phyloP scores from a whole-genome alignment of 1,140 invertebrate species.

The Chlorops oryzae region DNA sequence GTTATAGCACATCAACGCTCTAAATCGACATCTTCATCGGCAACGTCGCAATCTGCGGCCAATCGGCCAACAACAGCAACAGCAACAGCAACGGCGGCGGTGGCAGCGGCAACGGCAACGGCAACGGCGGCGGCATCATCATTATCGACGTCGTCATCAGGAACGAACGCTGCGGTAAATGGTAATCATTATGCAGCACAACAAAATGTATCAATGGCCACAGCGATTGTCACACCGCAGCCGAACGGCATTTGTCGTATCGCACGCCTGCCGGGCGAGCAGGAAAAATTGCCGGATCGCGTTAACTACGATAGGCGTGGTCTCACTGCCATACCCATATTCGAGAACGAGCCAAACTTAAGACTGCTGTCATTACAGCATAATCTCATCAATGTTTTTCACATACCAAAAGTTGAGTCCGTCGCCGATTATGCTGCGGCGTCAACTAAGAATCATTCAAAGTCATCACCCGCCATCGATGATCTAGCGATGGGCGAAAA shows the following conservation, averaged over 20 bases:
- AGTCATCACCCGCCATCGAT: too few species aligned
- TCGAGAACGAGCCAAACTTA: conserved; percentile 71
- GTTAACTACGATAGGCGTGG: conserved; percentile 72
- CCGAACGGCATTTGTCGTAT: conserved; percentile 53
- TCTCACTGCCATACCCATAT: conserved; percentile 67
- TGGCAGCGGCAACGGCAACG: conserved; percentile 17
- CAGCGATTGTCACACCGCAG: conserved; percentile 37
- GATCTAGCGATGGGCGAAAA: too few species aligned
- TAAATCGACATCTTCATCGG: conserved; percentile 42
- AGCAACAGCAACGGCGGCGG: not conserved
- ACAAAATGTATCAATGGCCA: too few species aligned
- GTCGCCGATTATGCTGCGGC: too few species aligned
- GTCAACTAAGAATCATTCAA: too few species aligned
- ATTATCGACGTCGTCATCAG: not conserved
- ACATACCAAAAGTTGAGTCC: conserved; percentile 49
- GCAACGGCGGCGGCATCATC: conserved; percentile 35
- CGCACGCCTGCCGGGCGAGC: conserved; percentile 59
- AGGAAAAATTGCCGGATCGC: conserved; percentile 67
- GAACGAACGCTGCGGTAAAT: too few species aligned
- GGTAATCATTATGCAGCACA: too few species aligned
- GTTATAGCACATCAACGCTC: conserved; percentile 36
- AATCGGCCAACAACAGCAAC: conserved; percentile 11
- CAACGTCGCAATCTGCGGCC: conserved; percentile 26
- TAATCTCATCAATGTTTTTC: conserved; percentile 75
- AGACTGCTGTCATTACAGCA: conserved; percentile 83